A percentile compares a stretch with the other conserved stretches of the same genome.
Conservation (phyloP, 2,113 vertebrate genomes). For the Sylvilagus bachmani region DNA sequence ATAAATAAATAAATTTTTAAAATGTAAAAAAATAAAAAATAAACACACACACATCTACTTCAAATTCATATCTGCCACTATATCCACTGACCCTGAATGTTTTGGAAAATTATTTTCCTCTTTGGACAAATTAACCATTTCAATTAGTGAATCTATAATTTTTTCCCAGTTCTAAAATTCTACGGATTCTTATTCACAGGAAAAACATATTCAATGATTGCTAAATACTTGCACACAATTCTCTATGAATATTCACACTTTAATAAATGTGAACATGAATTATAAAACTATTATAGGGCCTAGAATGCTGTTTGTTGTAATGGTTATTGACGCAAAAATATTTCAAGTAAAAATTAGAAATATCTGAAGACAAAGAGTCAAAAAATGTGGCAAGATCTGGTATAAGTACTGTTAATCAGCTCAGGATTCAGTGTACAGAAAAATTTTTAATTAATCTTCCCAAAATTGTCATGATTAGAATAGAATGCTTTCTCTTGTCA, state of each 20-base stretch:
- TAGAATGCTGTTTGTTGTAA: not conserved
- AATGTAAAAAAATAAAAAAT: too few species aligned
- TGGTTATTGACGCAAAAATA: not conserved
- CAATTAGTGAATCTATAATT: not conserved
- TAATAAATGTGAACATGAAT: not conserved
- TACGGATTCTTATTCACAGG: not conserved
- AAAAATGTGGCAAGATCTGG: not conserved
- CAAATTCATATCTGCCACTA: not conserved
- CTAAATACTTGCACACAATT: not conserved
- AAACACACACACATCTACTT: not conserved
- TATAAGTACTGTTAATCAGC: not conserved
- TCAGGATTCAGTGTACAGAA: not conserved
- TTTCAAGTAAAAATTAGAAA: conserved; percentile 5
- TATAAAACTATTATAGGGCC: not conserved
- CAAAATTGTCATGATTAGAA: not conserved
- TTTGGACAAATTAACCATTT: not conserved
- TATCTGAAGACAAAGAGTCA: conserved; percentile 20
- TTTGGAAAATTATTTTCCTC: not conserved
- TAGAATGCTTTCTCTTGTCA: not conserved
- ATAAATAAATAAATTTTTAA: too few species aligned
- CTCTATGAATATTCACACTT: not conserved
- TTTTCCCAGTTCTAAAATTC: not conserved
- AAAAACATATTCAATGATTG: not conserved
- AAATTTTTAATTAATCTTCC: conserved; percentile 10
- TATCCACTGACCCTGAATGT: not conserved